These are phyloP conservation scores for Rhinoptilus africanus DNA, from an alignment of 2,113 vertebrate genomes.

Conservation along the genomic window DNA sequence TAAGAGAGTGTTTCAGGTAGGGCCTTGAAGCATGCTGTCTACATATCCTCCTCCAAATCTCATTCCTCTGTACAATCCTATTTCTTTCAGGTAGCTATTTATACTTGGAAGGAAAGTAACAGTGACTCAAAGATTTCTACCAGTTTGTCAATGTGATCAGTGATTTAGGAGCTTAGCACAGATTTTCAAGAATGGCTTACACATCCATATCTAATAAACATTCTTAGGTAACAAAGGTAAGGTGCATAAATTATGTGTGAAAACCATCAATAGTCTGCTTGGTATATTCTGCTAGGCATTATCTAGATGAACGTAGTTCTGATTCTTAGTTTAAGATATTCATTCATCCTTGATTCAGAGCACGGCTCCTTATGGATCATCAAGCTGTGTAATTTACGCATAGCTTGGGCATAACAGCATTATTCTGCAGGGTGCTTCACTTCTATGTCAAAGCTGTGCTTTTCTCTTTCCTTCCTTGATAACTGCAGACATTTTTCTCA, in stretches of 20 bases:
- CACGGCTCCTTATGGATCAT: neutral
- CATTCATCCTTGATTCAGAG: neutral
- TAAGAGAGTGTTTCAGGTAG: neutral
- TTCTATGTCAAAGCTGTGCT: neutral
- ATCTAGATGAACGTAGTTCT: neutral
- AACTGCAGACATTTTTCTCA: neutral
- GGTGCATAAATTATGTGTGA: neutral
- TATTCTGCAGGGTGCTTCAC: neutral
- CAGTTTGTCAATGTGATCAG: neutral
- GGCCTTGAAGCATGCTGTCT: neutral
- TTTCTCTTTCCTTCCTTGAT: neutral
- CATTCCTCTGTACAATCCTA: neutral
- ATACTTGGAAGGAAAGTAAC: neutral
- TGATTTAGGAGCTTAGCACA: neutral
- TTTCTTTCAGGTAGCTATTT: neutral
- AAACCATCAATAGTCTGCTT: neutral
- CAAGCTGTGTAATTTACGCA: neutral
- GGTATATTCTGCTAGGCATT: neutral
- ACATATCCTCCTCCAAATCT: neutral
- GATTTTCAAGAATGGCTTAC: neutral
- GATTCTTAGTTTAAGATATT: neutral
- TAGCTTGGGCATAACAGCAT: neutral
- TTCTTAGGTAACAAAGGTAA: neutral
- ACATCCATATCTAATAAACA: fast-evolving
- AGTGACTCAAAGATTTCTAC: neutral